Evolutionary conservation across 2,113 vertebrate species (phyloP), one percentile per base, ranked within the genome.

Genomic region (Hippocampus abdominalis): DNA sequence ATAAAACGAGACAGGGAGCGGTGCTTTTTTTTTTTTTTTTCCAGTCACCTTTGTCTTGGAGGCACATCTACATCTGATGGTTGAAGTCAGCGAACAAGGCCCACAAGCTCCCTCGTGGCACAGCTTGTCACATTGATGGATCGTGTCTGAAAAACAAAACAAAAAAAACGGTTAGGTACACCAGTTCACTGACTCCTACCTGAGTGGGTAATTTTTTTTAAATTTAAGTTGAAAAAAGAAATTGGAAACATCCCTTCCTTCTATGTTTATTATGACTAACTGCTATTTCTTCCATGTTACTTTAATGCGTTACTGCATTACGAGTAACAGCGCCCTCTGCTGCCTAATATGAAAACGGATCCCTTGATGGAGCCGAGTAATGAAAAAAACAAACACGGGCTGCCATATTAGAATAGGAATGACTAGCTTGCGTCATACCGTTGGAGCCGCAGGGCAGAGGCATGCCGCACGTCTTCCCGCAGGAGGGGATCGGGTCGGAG

Each of bases 91-190:
- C 76, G 94, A 92, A 82, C 97, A 99, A 0, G 94, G 94, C 42
- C 90, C 96, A 83, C 97, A 99, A 75, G 90, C 89, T 78, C 92
- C 96, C 90, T 99, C 97, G 16, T 99, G 97, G 86, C 97, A 99
- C 75, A 98, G 82, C 73, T 92, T 94, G 88, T 96, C 94, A 87
- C 97, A 99, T 12, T 94, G 90, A 85, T 98, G 97, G 86, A 98
- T 53, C 16, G 90, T 93, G 84, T 96, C 97, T 94, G 88, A 36
- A 68, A 63, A n/a, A n/a, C n/a, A n/a, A n/a, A n/a, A n/a, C n/a
- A n/a, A n/a, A n/a, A 78, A 78, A 70, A 73, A 88, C 20, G 20
- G 20, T 8, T 1, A 9, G 49, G 20, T 3, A 21, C 49, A n/a
- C 8, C 9, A n/a, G 51, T 7, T 49, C 48, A 49, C 18, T 8